Conservation (phyloP, 2,113 vertebrate species). For the Neoarius graeffei region DNA sequence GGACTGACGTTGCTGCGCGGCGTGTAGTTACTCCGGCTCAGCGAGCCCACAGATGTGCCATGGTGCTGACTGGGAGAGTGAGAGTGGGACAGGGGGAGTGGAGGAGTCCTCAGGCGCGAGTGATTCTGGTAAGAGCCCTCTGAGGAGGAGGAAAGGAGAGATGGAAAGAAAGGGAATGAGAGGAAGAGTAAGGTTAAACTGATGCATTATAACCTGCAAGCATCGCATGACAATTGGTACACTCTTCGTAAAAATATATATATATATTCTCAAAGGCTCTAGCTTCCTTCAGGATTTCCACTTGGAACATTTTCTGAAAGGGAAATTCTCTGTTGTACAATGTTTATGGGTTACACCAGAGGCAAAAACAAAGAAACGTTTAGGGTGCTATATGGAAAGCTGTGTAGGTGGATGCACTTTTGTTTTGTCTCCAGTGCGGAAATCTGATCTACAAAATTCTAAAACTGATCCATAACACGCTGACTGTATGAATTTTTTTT, state of each 20-base stretch:
- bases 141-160: slow-evolving; percentile 61
- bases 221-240: not conserved
- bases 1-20: slow-evolving; percentile 94
- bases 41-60: slow-evolving; percentile 87
- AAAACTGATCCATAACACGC: not conserved
- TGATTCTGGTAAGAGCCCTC: slow-evolving; percentile 87
- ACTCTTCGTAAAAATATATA: not conserved
- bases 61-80: slow-evolving; percentile 93
- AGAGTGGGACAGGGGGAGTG: slow-evolving; percentile 86
- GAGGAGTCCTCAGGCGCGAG: slow-evolving; percentile 88
- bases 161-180: not conserved
- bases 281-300: not conserved
- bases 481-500: not conserved
- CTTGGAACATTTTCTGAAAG: not conserved
- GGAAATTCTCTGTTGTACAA: slow-evolving; percentile 4
- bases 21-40: slow-evolving; percentile 92
- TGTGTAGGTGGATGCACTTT: not conserved
- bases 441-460: not conserved
- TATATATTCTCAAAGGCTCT: not conserved
- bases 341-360: not conserved
- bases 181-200: not conserved
- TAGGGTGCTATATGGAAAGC: not conserved
- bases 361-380: not conserved
- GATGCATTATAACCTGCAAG: slow-evolving; percentile 13
- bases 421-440: not conserved